phyloP scores from a whole-genome alignment of 2,113 vertebrate species.

The Anolis sagrei region DNA sequence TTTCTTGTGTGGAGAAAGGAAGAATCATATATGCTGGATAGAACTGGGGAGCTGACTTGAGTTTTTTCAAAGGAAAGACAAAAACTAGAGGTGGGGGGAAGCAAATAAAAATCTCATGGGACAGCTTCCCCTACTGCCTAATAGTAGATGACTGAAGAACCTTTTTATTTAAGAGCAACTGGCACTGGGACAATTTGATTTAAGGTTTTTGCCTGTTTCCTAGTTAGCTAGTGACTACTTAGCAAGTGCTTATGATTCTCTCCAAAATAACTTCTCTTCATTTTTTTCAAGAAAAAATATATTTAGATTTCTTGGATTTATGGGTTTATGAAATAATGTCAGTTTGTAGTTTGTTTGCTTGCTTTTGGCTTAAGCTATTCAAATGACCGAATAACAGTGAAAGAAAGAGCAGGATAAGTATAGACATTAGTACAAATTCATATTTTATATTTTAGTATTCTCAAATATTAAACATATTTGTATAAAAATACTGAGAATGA shows the following conservation, averaged over 20 bases:
- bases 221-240: background rate
- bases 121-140: background rate
- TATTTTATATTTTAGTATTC: background rate
- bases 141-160: background rate
- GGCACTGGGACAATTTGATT: background rate
- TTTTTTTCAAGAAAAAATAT: background rate
- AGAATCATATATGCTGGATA: background rate
- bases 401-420: background rate
- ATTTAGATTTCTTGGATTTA: background rate
- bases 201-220: background rate
- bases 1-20: conserved; percentile 9
- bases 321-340: background rate
- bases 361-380: no score
- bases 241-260: background rate
- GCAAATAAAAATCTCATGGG: no score
- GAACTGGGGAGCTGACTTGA: no score
- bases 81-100: no score
- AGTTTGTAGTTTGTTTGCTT: background rate
- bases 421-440: background rate
- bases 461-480: no score
- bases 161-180: background rate
- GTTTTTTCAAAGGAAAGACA: background rate
- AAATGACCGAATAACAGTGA: background rate
- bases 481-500: background rate
- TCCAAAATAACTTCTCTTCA: background rate